Conservation (phyloP, 2,888 invertebrate species). For the Philereme transversata region DNA sequence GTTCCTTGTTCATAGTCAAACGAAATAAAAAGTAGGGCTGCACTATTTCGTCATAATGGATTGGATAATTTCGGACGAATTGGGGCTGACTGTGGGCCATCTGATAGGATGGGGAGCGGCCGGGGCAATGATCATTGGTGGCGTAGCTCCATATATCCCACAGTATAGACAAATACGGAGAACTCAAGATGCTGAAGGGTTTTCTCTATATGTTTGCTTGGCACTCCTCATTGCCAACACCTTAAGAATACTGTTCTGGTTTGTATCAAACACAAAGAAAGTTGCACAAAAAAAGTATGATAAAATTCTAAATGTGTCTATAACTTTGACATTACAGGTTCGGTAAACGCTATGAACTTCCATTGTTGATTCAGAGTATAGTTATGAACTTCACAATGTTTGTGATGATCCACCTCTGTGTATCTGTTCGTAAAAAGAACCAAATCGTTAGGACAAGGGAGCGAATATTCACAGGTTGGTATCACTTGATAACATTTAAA, state of each 20-base stretch:
- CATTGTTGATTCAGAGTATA: conserved; percentile 97
- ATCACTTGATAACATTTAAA: conserved; percentile 22
- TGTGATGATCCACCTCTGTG: conserved; percentile 96
- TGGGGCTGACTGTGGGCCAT: conserved; percentile 89
- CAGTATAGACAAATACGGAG: conserved; percentile 96
- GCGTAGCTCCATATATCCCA: conserved; percentile 97
- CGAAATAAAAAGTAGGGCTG: conserved; percentile 6
- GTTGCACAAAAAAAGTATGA: background rate
- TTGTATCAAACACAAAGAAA: conserved; percentile 60
- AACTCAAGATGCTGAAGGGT: conserved; percentile 97
- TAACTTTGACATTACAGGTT: conserved; percentile 89
- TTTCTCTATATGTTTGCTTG: conserved; percentile 98
- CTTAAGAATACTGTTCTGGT: conserved; percentile 99
- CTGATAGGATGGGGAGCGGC: conserved; percentile 92
- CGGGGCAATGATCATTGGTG: conserved; percentile 96
- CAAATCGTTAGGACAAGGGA: conserved; percentile 90
- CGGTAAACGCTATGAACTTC: conserved; percentile 98
- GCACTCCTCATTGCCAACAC: conserved; percentile 98
- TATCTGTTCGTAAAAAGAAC: conserved; percentile 92
- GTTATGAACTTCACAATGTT: conserved; percentile 99
- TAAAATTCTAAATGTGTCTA: background rate
- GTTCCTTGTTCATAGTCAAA: background rate
- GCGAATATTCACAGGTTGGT: conserved; percentile 92
- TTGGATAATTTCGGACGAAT: conserved; percentile 91
- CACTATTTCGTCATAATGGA: conserved; percentile 80